Percentiles rank a stretch among this genome's conserved stretches.
phyloP scores from a whole-genome alignment of 2,888 invertebrate genomes.

The Tachina fera region DNA sequence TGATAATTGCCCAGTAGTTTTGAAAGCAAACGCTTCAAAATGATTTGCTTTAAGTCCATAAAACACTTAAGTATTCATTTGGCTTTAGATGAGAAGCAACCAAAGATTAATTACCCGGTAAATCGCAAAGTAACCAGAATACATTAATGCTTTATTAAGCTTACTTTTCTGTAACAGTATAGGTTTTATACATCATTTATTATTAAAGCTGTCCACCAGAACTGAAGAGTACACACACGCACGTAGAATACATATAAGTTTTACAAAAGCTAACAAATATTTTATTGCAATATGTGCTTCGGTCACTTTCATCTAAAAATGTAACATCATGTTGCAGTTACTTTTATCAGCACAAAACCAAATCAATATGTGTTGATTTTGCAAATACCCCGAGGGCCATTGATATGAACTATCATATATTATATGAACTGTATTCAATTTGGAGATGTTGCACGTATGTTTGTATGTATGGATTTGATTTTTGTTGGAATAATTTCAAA shows the following conservation, averaged over 20 bases:
- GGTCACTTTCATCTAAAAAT: conserved; percentile 18
- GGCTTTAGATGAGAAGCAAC: no score
- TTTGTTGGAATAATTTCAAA: not conserved
- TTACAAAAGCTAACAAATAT: not conserved
- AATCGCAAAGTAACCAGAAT: no score
- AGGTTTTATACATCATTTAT: not conserved
- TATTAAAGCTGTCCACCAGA: not conserved
- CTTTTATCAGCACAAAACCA: conserved; percentile 25
- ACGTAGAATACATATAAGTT: not conserved
- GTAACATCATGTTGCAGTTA: conserved; percentile 14
- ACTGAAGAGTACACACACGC: not conserved
- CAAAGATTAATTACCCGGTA: no score
- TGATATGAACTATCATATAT: conserved; percentile 22
- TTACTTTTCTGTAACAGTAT: no score
- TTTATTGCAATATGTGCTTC: not conserved
- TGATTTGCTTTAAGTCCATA: no score
- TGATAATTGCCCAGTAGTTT: no score
- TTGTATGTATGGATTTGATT: not conserved
- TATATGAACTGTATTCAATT: conserved; percentile 24
- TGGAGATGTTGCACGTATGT: not conserved
- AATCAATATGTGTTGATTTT: conserved; percentile 49
- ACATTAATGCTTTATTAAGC: no score
- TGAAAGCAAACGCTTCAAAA: no score
- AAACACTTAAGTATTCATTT: no score
- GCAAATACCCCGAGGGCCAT: conserved; percentile 36